These are phyloP conservation scores for Pollachius pollachius DNA, from an alignment of 2,113 vertebrate species.

Conservation along the genomic window DNA sequence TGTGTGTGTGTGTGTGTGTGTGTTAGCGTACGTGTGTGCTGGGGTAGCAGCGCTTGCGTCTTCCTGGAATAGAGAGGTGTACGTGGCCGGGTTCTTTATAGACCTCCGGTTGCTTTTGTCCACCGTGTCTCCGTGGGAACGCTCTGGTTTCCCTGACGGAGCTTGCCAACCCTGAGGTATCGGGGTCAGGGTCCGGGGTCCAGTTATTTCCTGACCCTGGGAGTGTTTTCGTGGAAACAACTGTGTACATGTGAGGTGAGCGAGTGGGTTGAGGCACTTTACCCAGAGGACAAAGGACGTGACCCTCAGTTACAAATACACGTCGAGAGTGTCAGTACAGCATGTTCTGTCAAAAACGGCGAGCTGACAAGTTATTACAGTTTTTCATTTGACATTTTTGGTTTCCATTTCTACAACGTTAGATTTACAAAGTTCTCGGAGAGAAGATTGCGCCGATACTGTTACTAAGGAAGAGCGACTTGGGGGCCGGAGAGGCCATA, in stretches of 20 bases:
- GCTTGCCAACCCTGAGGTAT: slow-evolving; percentile 27
- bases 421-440: neutral
- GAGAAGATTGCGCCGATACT: neutral
- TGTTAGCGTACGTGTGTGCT: neutral
- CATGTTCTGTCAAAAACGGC: neutral
- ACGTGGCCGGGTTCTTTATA: slow-evolving; percentile 8
- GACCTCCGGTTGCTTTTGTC: slow-evolving; percentile 43
- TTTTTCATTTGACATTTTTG: neutral
- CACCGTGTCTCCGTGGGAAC: slow-evolving; percentile 44
- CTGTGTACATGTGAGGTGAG: neutral
- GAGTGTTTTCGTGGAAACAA: too few species aligned
- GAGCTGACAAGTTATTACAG: neutral
- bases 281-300: too few species aligned
- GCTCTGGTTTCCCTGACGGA: slow-evolving; percentile 14
- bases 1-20: slow-evolving; percentile 17
- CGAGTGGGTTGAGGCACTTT: neutral
- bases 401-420: neutral
- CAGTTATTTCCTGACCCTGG: slow-evolving; percentile 23
- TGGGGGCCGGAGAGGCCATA: too few species aligned
- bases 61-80: slow-evolving; percentile 28
- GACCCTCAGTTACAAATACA: too few species aligned
- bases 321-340: neutral
- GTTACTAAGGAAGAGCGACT: neutral
- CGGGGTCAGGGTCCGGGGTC: slow-evolving; percentile 31
- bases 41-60: neutral